Percentiles rank a stretch among this genome's conserved stretches.
Evolutionary conservation across 1,140 invertebrate genomes (phyloP).

Genomic region (Platyscapa corneri): DNA sequence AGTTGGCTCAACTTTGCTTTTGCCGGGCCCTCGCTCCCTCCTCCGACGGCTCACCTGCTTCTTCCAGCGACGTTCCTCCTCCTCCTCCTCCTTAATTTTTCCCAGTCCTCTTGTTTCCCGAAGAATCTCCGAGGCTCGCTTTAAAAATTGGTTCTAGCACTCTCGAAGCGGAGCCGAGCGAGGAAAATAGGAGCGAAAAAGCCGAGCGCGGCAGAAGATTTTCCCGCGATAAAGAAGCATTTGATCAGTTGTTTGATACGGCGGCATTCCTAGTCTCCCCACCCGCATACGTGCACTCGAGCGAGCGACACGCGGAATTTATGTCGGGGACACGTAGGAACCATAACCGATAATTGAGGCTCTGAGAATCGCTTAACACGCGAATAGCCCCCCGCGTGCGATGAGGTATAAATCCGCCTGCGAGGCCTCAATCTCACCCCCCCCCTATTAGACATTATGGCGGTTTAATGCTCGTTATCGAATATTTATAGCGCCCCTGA

Average conservation of each 20-base stretch:
- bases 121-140: not conserved
- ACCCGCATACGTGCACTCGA: not conserved
- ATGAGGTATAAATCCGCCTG: slow-evolving; percentile 51
- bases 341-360: slow-evolving; percentile 52
- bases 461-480: slow-evolving; percentile 55
- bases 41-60: not conserved
- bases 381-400: slow-evolving; percentile 20
- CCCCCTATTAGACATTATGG: slow-evolving; percentile 52
- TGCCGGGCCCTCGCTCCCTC: too few relatives aligned
- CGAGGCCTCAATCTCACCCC: slow-evolving; percentile 37
- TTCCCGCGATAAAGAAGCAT: not conserved
- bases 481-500: slow-evolving; percentile 50
- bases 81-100: not conserved
- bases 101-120: not conserved
- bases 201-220: not conserved
- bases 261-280: not conserved
- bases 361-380: slow-evolving; percentile 52
- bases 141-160: not conserved
- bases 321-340: slow-evolving; percentile 34
- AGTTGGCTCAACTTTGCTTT: slow-evolving; percentile 13
- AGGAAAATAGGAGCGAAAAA: not conserved
- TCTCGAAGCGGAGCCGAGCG: not conserved
- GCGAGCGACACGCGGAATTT: slow-evolving; percentile 1
- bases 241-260: not conserved
- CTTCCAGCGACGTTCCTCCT: not conserved